Conservation (phyloP, 1,140 invertebrate genomes). For the Halesus radiatus region DNA sequence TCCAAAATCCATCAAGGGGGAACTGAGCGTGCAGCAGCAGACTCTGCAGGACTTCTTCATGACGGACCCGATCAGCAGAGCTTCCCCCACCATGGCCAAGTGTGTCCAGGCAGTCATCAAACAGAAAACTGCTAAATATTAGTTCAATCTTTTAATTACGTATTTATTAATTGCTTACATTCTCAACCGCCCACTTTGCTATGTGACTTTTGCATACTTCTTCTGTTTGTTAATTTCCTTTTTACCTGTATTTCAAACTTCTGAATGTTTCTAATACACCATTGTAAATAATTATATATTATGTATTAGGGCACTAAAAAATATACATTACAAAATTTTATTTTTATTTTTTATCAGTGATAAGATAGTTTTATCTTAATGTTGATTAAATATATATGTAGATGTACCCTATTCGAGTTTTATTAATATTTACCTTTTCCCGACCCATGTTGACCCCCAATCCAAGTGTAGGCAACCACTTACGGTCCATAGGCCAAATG, state of each 20-base stretch:
- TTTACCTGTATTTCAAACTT: not conserved
- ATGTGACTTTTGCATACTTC: not conserved
- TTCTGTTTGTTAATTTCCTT: too few species aligned
- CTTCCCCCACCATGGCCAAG: slow-evolving; percentile 99
- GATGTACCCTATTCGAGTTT: too few species aligned
- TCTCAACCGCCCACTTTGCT: not conserved
- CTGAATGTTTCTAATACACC: slow-evolving; percentile 17
- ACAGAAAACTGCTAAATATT: slow-evolving; percentile 71
- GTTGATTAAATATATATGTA: too few species aligned
- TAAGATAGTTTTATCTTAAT: too few species aligned
- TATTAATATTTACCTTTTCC: too few species aligned
- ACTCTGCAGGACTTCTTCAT: slow-evolving; percentile 96
- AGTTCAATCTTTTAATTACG: slow-evolving; percentile 20
- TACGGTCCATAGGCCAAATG: too few species aligned
- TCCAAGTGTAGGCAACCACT: too few species aligned
- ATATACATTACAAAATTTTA: too few species aligned
- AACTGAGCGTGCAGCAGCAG: slow-evolving; percentile 84
- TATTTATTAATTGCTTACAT: slow-evolving; percentile 34
- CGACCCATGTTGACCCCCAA: too few species aligned
- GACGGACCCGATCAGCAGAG: slow-evolving; percentile 95
- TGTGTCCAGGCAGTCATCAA: slow-evolving; percentile 93
- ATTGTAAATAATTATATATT: slow-evolving; percentile 16
- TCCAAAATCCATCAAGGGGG: slow-evolving; percentile 70
- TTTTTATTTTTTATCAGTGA: too few species aligned
- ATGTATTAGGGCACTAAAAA: slow-evolving; percentile 5